Percentiles rank a stretch among this genome's conserved stretches.
Conservation (phyloP, 2,113 vertebrate genomes). For the Agapornis roseicollis region DNA sequence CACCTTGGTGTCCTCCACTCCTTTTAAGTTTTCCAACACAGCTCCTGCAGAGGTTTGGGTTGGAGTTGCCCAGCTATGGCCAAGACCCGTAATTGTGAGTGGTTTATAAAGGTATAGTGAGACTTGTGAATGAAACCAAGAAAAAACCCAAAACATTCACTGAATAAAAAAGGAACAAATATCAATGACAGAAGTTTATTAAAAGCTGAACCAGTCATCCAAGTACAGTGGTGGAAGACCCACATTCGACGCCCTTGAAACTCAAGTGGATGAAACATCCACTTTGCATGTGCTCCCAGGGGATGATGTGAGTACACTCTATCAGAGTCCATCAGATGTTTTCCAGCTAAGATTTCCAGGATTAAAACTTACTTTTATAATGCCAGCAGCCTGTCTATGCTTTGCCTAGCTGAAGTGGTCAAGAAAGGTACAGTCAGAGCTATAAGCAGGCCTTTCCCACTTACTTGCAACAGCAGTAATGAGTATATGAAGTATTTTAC, state of each 20-base stretch:
- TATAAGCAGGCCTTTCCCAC: neutral
- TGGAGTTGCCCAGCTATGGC: neutral
- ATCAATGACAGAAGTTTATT: neutral
- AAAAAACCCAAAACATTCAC: neutral
- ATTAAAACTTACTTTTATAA: neutral
- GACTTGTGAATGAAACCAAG: neutral
- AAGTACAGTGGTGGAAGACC: neutral
- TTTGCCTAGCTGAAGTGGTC: neutral
- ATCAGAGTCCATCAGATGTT: neutral
- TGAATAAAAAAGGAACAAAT: neutral
- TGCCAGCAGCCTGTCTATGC: neutral
- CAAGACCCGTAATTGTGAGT: neutral
- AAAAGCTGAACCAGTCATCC: neutral
- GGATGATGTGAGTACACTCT: neutral
- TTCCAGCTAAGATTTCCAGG: neutral
- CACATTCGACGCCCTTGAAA: neutral
- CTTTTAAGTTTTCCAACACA: neutral
- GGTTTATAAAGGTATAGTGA: neutral
- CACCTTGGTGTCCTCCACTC: neutral
- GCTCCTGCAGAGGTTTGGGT: neutral
- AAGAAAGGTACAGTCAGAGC: neutral
- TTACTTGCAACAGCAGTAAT: slow-evolving; percentile 9
- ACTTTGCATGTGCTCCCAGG: neutral
- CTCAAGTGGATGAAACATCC: neutral
- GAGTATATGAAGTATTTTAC: neutral